phyloP scores from a whole-genome alignment of 1,140 invertebrate species.

The Augochlora pura region DNA sequence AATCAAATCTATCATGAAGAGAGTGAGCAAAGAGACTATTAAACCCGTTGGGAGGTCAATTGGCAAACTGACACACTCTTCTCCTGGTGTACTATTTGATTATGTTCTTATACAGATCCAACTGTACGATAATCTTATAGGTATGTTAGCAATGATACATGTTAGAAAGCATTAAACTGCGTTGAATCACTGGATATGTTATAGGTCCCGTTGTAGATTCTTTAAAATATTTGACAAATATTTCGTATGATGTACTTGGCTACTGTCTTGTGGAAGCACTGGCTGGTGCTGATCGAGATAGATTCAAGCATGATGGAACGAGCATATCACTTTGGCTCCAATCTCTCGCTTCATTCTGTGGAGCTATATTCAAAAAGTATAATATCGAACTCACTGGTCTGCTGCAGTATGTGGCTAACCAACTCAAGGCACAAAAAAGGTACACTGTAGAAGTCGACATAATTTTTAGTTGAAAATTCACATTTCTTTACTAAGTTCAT shows the following conservation, averaged over 20 bases:
- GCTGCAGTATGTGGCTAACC: conserved; percentile 98
- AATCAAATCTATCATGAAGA: conserved; percentile 98
- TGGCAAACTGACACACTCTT: conserved; percentile 97
- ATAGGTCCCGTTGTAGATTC: conserved; percentile 96
- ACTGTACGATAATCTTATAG: conserved; percentile 97
- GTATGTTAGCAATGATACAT: conserved; percentile 52
- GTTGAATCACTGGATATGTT: not conserved
- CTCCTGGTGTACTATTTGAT: conserved; percentile 97
- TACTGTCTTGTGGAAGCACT: conserved; percentile 97
- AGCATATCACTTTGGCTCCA: conserved; percentile 97
- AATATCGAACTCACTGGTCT: conserved; percentile 96
- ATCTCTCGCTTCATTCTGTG: conserved; percentile 96
- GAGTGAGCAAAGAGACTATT: conserved; percentile 98
- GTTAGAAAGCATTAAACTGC: not conserved
- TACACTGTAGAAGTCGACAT: conserved; percentile 69
- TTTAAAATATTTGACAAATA: conserved; percentile 96
- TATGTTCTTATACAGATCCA: conserved; percentile 97
- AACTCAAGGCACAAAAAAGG: conserved; percentile 97
- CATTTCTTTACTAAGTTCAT: no score
- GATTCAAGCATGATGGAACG: conserved; percentile 94
- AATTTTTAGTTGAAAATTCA: not conserved
- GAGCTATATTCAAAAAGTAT: conserved; percentile 98
- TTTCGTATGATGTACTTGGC: conserved; percentile 97
- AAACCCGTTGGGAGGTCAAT: conserved; percentile 97
- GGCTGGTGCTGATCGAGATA: conserved; percentile 86